Percentiles rank a stretch among this genome's conserved stretches.
phyloP scores from a whole-genome alignment of 2,797 vertebrate genomes.

The Helostoma temminkii region DNA sequence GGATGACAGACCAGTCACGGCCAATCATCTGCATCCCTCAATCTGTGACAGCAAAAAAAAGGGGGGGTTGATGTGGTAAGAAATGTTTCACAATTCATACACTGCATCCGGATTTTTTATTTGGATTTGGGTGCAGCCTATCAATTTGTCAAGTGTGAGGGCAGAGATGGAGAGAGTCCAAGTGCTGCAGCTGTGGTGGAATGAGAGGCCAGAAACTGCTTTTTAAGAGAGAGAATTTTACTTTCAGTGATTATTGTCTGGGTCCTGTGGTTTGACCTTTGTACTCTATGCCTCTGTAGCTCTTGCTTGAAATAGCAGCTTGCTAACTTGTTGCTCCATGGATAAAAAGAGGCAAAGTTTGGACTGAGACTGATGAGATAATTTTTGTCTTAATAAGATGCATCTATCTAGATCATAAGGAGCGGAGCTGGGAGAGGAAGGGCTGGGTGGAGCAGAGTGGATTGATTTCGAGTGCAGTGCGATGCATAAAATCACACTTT shows the following conservation, averaged over 20 bases:
- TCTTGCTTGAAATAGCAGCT: constrained; percentile 5
- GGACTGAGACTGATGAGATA: too few species aligned
- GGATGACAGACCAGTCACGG: constrained; percentile 44
- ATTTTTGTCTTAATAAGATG: too few species aligned
- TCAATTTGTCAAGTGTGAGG: constrained; percentile 51
- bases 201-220: constrained; percentile 7
- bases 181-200: constrained; percentile 37
- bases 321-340: background rate
- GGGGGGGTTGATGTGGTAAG: constrained; percentile 37
- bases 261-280: constrained; percentile 24
- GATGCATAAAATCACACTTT: too few species aligned
- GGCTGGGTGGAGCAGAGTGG: too few species aligned
- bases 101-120: constrained; percentile 31
- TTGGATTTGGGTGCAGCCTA: constrained; percentile 21
- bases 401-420: too few species aligned
- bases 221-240: constrained; percentile 23
- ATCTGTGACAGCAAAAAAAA: constrained; percentile 46
- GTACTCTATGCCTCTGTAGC: background rate
- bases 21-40: constrained; percentile 38
- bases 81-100: constrained; percentile 23
- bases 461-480: too few species aligned
- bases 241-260: constrained; percentile 15
- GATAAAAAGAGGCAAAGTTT: too few species aligned
- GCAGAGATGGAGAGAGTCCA: constrained; percentile 32
- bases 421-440: too few species aligned